A percentile compares a stretch with the other conserved stretches of the same genome.
These are phyloP conservation scores for Lichenostomus cassidix DNA, from an alignment of 2,113 vertebrate species.

Conservation along the genomic window DNA sequence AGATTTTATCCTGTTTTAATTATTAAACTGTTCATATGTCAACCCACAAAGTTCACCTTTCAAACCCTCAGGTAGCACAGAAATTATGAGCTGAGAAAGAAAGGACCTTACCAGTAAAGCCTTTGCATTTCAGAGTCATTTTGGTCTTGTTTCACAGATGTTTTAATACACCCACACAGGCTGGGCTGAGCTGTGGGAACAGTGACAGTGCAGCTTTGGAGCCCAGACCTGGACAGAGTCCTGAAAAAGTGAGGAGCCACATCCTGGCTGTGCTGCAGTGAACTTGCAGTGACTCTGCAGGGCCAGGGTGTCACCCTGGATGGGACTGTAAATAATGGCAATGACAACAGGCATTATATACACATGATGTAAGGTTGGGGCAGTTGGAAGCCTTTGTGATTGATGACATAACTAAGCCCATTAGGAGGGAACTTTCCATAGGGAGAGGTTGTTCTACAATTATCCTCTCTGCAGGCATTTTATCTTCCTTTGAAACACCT, in stretches of 20 bases:
- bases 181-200: background rate
- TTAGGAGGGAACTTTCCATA: background rate
- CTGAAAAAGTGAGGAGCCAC: background rate
- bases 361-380: background rate
- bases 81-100: background rate
- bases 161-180: background rate
- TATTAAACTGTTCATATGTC: background rate
- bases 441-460: constrained; percentile 4
- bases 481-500: constrained; percentile 7
- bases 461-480: background rate
- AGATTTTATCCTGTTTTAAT: background rate
- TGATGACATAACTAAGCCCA: background rate
- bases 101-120: background rate
- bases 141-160: background rate
- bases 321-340: rapidly evolving
- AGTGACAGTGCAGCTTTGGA: background rate
- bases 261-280: background rate
- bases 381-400: background rate
- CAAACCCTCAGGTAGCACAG: background rate
- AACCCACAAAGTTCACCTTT: background rate
- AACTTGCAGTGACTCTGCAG: background rate
- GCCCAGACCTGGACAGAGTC: background rate
- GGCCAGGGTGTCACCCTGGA: background rate
- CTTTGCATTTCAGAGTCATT: background rate
- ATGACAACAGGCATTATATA: background rate